Evolutionary conservation across 2,113 vertebrate genomes (phyloP).

Genomic region (Oceanodroma tethys): DNA sequence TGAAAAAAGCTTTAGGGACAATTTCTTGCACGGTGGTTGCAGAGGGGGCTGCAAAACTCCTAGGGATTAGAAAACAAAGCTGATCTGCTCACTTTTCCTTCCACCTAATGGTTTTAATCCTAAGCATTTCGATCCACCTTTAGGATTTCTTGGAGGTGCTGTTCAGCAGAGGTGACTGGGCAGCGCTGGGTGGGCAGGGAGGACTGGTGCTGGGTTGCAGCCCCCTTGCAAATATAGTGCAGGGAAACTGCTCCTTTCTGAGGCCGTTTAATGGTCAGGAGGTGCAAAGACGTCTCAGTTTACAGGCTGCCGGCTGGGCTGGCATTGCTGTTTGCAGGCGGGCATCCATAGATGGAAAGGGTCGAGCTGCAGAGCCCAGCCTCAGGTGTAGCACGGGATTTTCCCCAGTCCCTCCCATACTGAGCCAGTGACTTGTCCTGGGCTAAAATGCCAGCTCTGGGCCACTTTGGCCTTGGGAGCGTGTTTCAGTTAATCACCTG

Average conservation of each 20-base stretch:
- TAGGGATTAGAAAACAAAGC: neutral
- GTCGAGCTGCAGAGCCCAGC: neutral
- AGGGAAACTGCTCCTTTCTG: neutral
- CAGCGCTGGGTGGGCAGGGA: neutral
- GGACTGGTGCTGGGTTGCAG: neutral
- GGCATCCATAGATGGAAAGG: neutral
- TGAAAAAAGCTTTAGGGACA: neutral
- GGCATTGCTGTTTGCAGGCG: neutral
- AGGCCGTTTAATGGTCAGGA: neutral
- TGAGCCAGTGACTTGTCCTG: neutral
- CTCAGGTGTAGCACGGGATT: neutral
- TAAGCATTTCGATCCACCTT: neutral
- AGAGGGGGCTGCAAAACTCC: neutral
- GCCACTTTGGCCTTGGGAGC: neutral
- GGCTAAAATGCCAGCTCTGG: neutral
- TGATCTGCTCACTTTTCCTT: neutral
- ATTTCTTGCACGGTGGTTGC: neutral
- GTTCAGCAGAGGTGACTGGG: neutral
- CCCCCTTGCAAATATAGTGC: neutral
- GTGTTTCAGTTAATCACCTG: neutral
- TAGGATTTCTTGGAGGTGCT: neutral
- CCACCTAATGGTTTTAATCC: neutral
- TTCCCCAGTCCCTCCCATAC: neutral
- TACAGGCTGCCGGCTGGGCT: neutral
- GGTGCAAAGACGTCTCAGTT: neutral